phyloP scores from a whole-genome alignment of 2,888 invertebrate species.

The Drosophila atripex region DNA sequence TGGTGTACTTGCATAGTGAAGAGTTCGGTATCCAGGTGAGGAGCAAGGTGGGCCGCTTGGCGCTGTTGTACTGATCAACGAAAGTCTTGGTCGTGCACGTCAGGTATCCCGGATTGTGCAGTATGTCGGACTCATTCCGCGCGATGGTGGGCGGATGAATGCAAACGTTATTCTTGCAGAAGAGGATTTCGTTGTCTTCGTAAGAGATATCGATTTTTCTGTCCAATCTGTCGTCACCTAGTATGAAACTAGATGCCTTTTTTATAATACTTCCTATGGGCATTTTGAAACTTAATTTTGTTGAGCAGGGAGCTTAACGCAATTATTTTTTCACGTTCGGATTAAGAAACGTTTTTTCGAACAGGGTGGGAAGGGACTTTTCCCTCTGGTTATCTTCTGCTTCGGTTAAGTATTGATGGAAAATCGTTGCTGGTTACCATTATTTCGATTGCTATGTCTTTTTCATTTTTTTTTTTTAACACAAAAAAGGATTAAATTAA shows the following conservation, averaged over 20 bases:
- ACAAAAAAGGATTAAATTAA: slow-evolving; percentile 11
- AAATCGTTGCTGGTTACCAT: slow-evolving; percentile 24
- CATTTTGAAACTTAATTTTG: slow-evolving; percentile 85
- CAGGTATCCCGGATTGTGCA: slow-evolving; percentile 96
- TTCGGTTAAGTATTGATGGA: slow-evolving; percentile 3
- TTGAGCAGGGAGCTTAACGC: slow-evolving; percentile 19
- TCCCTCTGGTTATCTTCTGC: slow-evolving; percentile 21
- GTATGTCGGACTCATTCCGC: slow-evolving; percentile 91
- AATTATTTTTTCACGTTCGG: slow-evolving; percentile 6
- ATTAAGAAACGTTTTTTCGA: not conserved
- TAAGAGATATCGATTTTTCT: slow-evolving; percentile 87
- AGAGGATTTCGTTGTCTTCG: slow-evolving; percentile 93
- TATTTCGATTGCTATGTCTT: slow-evolving; percentile 1
- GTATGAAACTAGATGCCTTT: slow-evolving; percentile 91
- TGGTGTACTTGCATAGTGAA: slow-evolving; percentile 92
- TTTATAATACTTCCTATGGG: slow-evolving; percentile 90
- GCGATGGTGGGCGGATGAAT: slow-evolving; percentile 96
- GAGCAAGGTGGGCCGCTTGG: slow-evolving; percentile 91
- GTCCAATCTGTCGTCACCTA: slow-evolving; percentile 88
- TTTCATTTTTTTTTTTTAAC: slow-evolving; percentile 9
- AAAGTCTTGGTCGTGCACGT: slow-evolving; percentile 94
- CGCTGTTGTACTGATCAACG: slow-evolving; percentile 90
- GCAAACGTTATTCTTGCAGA: slow-evolving; percentile 98
- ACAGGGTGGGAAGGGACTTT: slow-evolving; percentile 9
- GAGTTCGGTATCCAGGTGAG: slow-evolving; percentile 98